Percentiles rank a stretch among this genome's conserved stretches.
These are phyloP conservation scores for Nephila pilipes DNA, from an alignment of 1,140 invertebrate genomes.

Conservation along the genomic window DNA sequence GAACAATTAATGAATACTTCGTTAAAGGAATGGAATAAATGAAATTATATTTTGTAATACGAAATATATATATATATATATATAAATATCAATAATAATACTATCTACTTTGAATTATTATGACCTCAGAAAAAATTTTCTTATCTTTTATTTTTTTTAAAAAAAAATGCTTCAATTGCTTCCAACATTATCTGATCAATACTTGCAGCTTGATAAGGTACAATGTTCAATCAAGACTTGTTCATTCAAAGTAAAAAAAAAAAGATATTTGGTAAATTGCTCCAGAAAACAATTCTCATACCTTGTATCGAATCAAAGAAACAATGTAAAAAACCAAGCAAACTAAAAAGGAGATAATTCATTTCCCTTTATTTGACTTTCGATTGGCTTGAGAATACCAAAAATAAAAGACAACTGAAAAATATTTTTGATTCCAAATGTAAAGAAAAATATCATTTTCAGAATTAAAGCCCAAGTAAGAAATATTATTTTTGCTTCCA, in stretches of 20 bases:
- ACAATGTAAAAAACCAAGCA: not conserved
- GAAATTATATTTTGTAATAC: too few species aligned
- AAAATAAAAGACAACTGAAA: not conserved
- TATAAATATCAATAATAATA: too few species aligned
- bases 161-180: too few species aligned
- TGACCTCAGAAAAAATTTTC: too few species aligned
- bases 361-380: conserved; percentile 9
- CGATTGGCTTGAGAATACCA: not conserved
- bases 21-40: too few species aligned
- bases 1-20: too few species aligned
- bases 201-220: not conserved
- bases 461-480: not conserved
- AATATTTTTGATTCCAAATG: not conserved
- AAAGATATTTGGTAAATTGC: not conserved
- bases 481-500: not conserved
- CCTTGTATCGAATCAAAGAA: not conserved
- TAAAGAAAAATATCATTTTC: not conserved
- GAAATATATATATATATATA: too few species aligned
- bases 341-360: not conserved
- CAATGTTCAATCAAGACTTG: too few species aligned
- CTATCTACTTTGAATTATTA: too few species aligned
- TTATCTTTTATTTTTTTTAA: too few species aligned
- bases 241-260: not conserved
- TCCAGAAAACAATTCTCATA: not conserved
- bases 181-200: not conserved